Evolutionary conservation across 2,888 invertebrate species (phyloP).

Genomic region (Lampropteryx suffumata): DNA sequence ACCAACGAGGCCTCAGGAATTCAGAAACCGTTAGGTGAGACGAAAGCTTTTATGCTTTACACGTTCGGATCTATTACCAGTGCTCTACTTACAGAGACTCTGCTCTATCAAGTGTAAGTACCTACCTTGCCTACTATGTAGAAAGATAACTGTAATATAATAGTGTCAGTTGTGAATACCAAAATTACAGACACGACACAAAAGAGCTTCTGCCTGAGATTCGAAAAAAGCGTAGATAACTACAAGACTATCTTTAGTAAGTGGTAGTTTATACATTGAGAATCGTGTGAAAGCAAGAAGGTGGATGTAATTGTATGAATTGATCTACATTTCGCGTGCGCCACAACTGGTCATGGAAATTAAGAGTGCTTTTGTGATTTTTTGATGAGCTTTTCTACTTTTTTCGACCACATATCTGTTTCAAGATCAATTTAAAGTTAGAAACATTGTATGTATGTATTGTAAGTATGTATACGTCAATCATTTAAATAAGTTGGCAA

Average conservation of each 20-base stretch:
- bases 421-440: no score
- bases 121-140: neutral
- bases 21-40: slow-evolving; percentile 64
- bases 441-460: no score
- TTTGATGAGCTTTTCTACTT: no score
- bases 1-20: slow-evolving; percentile 37
- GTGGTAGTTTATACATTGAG: no score
- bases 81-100: slow-evolving; percentile 40
- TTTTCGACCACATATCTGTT: no score
- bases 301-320: neutral
- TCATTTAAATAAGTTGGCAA: neutral
- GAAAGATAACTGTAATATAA: slow-evolving; percentile 13
- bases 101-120: neutral
- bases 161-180: slow-evolving; percentile 1
- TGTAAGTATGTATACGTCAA: no score
- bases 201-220: neutral
- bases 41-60: slow-evolving; percentile 41
- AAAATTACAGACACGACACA: neutral
- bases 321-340: neutral
- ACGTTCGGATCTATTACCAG: slow-evolving; percentile 38
- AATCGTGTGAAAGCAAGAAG: no score
- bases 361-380: no score
- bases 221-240: slow-evolving; percentile 1
- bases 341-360: no score
- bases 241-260: no score